phyloP scores from a whole-genome alignment of 1,140 invertebrate genomes.

The Choristoneura fumiferana region DNA sequence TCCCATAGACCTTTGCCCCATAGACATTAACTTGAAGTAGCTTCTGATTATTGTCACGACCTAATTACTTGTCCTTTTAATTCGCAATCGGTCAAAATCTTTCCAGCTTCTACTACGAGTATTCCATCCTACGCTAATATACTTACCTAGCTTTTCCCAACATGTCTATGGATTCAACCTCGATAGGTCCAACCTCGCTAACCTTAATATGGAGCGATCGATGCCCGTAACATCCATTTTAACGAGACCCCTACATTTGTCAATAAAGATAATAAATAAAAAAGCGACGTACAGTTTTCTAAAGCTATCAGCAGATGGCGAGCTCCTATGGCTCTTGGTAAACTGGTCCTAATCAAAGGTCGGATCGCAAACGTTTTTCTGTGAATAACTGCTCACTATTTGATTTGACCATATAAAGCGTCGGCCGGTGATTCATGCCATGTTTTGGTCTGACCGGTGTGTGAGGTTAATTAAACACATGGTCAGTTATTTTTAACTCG shows the following conservation, averaged over 20 bases:
- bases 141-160: slow-evolving; percentile 1
- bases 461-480: slow-evolving; percentile 16
- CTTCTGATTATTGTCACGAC: too few species aligned
- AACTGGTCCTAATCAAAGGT: slow-evolving; percentile 30
- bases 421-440: slow-evolving; percentile 36
- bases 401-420: slow-evolving; percentile 54
- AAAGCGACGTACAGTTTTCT: not conserved
- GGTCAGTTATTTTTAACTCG: slow-evolving; percentile 16
- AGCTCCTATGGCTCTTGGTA: not conserved
- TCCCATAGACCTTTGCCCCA: too few species aligned
- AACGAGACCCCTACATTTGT: not conserved
- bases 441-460: not conserved
- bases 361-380: slow-evolving; percentile 37
- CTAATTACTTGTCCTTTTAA: too few species aligned
- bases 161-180: slow-evolving; percentile 9
- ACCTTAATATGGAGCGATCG: not conserved
- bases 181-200: slow-evolving; percentile 9
- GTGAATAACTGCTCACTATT: slow-evolving; percentile 37
- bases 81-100: too few species aligned
- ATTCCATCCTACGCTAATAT: too few species aligned
- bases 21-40: too few species aligned
- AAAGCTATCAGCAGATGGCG: slow-evolving; percentile 15
- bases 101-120: too few species aligned
- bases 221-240: not conserved
- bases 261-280: slow-evolving; percentile 16